Percentiles rank a stretch among this genome's conserved stretches.
Evolutionary conservation across 92 coral and sea anemone genomes (phyloP).

Genomic region (Paragorgia papillata): DNA sequence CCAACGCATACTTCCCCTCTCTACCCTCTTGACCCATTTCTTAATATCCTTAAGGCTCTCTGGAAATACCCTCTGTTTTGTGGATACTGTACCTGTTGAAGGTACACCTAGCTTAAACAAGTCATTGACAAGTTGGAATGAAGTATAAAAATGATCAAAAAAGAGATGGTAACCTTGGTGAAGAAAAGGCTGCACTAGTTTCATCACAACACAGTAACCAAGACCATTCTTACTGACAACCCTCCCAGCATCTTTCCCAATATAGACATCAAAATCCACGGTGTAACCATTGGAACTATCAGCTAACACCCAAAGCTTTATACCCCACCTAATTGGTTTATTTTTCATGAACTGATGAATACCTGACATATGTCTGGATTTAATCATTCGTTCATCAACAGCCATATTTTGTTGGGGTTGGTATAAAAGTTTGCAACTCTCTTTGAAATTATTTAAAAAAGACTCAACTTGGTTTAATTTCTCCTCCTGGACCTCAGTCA

Average conservation of each 20-base stretch:
- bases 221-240: conserved; percentile 55
- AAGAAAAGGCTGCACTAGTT: conserved; percentile 45
- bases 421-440: conserved; percentile 51
- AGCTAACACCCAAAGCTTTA: conserved; percentile 59
- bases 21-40: conserved; percentile 61
- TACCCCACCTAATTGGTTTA: conserved; percentile 54
- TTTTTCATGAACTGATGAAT: conserved; percentile 61
- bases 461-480: conserved; percentile 59
- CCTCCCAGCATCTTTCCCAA: conserved; percentile 62
- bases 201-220: conserved; percentile 70
- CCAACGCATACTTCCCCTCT: conserved; percentile 61
- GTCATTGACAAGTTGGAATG: conserved; percentile 53
- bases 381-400: conserved; percentile 65
- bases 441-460: conserved; percentile 59
- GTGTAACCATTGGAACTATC: conserved; percentile 70
- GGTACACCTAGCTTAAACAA: conserved; percentile 54
- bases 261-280: conserved; percentile 54
- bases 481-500: conserved; percentile 46
- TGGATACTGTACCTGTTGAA: conserved; percentile 55
- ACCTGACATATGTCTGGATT: conserved; percentile 66
- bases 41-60: conserved; percentile 49
- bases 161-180: conserved; percentile 71
- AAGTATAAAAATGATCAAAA: conserved; percentile 64
- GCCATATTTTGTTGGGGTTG: conserved; percentile 70
- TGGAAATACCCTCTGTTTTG: conserved; percentile 59